Base-by-base conservation (phyloP, 2,113 vertebrate genomes). In the Hiodon alosoides region DNA sequence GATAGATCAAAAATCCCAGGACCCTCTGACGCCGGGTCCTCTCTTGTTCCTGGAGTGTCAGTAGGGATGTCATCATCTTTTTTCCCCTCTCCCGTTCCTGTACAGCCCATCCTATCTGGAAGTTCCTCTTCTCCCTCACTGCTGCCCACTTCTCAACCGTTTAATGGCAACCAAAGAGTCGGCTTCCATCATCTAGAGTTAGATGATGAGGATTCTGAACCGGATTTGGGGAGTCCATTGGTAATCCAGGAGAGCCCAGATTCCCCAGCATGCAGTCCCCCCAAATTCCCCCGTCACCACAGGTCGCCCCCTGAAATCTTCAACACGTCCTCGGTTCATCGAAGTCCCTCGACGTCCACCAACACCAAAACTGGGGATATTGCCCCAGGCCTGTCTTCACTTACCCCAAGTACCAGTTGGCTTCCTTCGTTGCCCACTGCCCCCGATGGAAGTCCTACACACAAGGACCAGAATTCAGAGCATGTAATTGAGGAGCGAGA, bases 401-500 rank as follows among this genome's bases (percentile, higher is more conserved):
- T 62, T n/a, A 8, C 31, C 13, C 11, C 62, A 75, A 0, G 79
- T 61, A 8, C 90, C 69, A 2, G 11, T 65, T 0, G 77, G 77
- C 5, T 76, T 78, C 0, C 62, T 86, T 1, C 31, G 87, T 69
- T 72, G 48, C 71, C 72, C 5, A 76, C 80, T 11, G 14, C 69
- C 77, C 13, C 72, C 76, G 13, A 60, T 47, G 60, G 71, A 52
- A 71, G 70, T 17, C 71, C 67, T 46, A 55, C 79, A 47, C 72
- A 79, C 68, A 79, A 85, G 11, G 86, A 92, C 67, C 80, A 81
- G 82, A 87, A 89, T 50, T 85, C 88, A 17, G 90, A 91, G 75
- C 91, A 92, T 73, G 86, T 92, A 54, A 91, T 92, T 0, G 90
- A 93, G 72, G 90, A 92, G 77, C 81, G 91, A 60, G 91, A 92